Percentiles rank a stretch among this genome's conserved stretches.
Evolutionary conservation across 2,113 vertebrate genomes (phyloP).

Genomic region (Hyperoodon ampullatus): DNA sequence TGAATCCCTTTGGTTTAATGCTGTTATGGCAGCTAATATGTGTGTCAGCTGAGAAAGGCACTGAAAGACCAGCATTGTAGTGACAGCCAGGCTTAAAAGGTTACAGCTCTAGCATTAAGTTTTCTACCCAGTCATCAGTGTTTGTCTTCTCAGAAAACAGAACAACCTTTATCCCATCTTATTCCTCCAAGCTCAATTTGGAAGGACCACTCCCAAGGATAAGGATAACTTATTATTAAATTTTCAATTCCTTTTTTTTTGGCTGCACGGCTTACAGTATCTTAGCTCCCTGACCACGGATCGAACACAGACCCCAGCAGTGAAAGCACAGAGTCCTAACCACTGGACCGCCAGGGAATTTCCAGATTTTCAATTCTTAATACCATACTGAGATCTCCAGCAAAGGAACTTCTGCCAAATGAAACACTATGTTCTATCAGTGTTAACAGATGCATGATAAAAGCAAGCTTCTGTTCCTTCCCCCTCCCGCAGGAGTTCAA

Average conservation of each 20-base stretch:
- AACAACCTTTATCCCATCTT: slow-evolving; percentile 52
- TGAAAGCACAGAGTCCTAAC: not conserved
- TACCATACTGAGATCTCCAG: slow-evolving; percentile 39
- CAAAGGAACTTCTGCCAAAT: slow-evolving; percentile 57
- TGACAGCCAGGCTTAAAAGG: slow-evolving; percentile 57
- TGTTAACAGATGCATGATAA: slow-evolving; percentile 63
- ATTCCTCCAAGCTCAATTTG: slow-evolving; percentile 47
- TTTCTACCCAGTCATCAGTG: slow-evolving; percentile 46
- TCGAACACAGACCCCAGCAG: not conserved
- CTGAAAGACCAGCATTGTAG: slow-evolving; percentile 56
- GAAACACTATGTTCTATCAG: slow-evolving; percentile 53
- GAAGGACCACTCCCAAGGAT: slow-evolving; percentile 57
- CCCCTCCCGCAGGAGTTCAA: slow-evolving; percentile 25
- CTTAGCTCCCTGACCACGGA: not conserved
- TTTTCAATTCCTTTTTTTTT: slow-evolving; percentile 55
- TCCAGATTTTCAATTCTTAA: slow-evolving; percentile 54
- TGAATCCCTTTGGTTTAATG: slow-evolving; percentile 53
- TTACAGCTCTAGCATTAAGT: slow-evolving; percentile 49
- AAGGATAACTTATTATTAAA: slow-evolving; percentile 57
- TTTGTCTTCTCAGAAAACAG: slow-evolving; percentile 62
- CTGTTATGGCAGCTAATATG: slow-evolving; percentile 58
- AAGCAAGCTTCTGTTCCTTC: slow-evolving; percentile 57
- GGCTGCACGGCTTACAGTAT: not conserved
- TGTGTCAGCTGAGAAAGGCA: slow-evolving; percentile 57
- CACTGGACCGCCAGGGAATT: not conserved